Percentiles rank a stretch among this genome's conserved stretches.
phyloP scores from a whole-genome alignment of 2,888 invertebrate genomes.

The Thysanoteuthis rhombus region DNA sequence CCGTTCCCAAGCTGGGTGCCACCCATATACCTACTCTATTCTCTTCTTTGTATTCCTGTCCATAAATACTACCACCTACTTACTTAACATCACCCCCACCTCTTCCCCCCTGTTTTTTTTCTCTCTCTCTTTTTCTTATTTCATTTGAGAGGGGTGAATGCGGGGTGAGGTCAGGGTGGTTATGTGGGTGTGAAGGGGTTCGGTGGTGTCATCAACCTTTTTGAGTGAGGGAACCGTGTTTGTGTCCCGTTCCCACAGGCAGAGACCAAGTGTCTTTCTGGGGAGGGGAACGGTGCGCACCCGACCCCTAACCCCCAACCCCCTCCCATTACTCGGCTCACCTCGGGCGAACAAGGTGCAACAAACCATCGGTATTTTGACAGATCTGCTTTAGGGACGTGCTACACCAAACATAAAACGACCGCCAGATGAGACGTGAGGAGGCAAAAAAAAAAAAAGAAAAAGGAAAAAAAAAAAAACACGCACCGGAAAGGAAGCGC shows the following conservation, averaged over 20 bases:
- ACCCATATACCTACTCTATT: background rate
- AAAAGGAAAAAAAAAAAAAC: background rate
- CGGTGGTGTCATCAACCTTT: background rate
- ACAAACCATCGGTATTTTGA: background rate
- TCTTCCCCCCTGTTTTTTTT: background rate
- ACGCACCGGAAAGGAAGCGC: background rate
- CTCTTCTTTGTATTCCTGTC: background rate
- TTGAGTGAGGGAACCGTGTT: background rate
- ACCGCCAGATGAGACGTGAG: background rate
- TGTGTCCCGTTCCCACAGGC: conserved; percentile 12
- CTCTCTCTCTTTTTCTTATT: background rate
- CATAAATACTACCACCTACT: conserved; percentile 12
- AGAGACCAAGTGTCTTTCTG: conserved; percentile 12
- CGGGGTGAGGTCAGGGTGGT: background rate
- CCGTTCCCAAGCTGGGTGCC: background rate
- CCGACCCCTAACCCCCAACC: background rate
- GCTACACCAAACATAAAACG: background rate
- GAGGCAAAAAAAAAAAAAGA: background rate
- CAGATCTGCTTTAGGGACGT: background rate
- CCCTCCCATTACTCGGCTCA: too few relatives aligned
- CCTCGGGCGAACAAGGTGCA: conserved; percentile 25
- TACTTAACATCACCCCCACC: background rate
- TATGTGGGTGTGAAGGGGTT: background rate
- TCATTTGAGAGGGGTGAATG: too few relatives aligned
- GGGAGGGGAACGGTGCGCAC: background rate